A percentile compares a stretch with the other conserved stretches of the same genome.
phyloP scores from a whole-genome alignment of 2,797 vertebrate species.

The Coccyzus lansbergi region DNA sequence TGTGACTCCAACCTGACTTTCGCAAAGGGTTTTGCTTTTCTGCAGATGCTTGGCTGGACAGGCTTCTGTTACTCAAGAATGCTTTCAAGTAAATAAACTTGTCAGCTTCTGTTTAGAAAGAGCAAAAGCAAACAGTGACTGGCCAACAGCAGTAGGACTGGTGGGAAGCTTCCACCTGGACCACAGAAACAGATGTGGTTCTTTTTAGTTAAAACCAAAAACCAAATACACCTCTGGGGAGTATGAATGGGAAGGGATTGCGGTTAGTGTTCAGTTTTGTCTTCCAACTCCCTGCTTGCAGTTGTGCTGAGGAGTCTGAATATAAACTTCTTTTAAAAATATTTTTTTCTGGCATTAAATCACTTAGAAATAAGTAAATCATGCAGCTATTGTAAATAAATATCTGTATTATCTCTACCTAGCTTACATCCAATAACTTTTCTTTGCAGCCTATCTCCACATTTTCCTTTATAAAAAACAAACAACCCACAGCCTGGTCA shows the following conservation, averaged over 20 bases:
- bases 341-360: background rate
- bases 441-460: background rate
- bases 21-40: background rate
- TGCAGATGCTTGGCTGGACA: background rate
- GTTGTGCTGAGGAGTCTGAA: background rate
- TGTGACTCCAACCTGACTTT: background rate
- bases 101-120: background rate
- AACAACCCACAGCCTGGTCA: background rate
- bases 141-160: background rate
- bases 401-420: background rate
- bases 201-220: background rate
- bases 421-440: background rate
- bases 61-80: background rate
- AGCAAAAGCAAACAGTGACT: background rate
- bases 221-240: background rate
- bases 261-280: background rate
- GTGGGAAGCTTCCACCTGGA: fast-evolving
- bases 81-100: background rate
- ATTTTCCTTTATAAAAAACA: background rate
- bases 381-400: background rate
- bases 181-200: background rate
- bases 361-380: background rate
- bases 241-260: background rate
- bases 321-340: fast-evolving
- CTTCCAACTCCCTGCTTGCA: background rate